Evolutionary conservation across 2,797 vertebrate species (phyloP), one percentile per base, ranked within the genome.

Genomic region (Tolypeutes matacus): DNA sequence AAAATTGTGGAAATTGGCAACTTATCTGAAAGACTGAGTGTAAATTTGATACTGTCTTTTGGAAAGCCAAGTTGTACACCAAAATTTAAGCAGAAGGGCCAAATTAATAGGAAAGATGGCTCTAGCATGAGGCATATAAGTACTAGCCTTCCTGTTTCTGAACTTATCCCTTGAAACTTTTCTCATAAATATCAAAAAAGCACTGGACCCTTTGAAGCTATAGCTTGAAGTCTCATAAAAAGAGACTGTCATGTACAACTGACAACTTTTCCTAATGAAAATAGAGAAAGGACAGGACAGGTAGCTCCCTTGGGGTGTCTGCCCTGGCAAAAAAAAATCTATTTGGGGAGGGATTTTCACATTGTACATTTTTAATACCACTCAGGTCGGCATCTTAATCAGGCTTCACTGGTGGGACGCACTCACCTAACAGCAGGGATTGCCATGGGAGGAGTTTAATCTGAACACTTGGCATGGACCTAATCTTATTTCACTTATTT

Each of bases 401-500:
- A 0, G 80, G 42, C 73, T 96, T 96, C 91, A 29, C 83, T 93
- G 95, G 83, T 46, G 93, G 96, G 95, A 93, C 94, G 72, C 12
- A 23, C 96, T 97, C 62, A 2, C 67, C 56, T 2, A 94, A 93
- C 95, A 15, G 1, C 89, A 88, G 85, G 93, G 87, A 62, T 64
- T 75, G 29, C 93, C 49, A 29, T n/a, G 56, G 77, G 73, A 78
- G 77, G 73, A 78, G 86, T 97, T 97, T 98, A 97, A 97, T 98
- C 97, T 89, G 86, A 94, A 78, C 62, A 90, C 75, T 96, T 95
- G 69, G 81, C 85, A 83, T 93, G 67, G 62, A 64, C 78, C 94
- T 97, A 95, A 97, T 98, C 94, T 91, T 96, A 97, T 97, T 97
- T 96, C 92, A 96, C 34, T 97, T 97, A 83, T 94, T 97, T 97